These are phyloP conservation scores for Tanaodytes sp. DNA, from an alignment of 2,888 invertebrate species.

Conservation along the genomic window DNA sequence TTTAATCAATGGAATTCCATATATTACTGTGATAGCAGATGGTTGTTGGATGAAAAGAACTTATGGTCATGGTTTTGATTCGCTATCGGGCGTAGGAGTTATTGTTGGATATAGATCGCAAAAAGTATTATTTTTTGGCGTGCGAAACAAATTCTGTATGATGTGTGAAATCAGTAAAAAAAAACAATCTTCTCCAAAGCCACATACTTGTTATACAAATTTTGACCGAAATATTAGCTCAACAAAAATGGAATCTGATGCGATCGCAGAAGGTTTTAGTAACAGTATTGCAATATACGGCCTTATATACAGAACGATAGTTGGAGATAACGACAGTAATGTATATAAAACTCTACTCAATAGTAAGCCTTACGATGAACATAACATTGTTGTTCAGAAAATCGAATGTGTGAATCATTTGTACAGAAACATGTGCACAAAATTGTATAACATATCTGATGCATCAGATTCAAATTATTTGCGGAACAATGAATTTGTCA, in stretches of 20 bases:
- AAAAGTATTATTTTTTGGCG: conserved; percentile 58
- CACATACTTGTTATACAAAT: background rate
- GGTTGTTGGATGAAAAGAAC: conserved; percentile 55
- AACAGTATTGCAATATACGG: background rate
- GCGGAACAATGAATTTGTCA: too few relatives aligned
- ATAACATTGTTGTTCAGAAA: background rate
- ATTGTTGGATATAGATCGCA: conserved; percentile 53
- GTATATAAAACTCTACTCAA: background rate
- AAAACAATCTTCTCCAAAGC: background rate
- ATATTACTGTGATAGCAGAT: conserved; percentile 50
- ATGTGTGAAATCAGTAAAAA: background rate
- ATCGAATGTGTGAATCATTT: background rate
- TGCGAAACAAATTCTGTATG: conserved; percentile 60
- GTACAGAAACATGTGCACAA: background rate
- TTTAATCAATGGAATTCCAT: too few relatives aligned
- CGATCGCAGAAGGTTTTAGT: background rate
- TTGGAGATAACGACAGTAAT: background rate
- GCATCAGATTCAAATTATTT: too few relatives aligned
- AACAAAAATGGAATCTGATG: background rate
- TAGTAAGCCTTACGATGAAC: background rate
- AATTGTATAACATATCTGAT: too few relatives aligned
- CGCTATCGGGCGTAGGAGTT: conserved; percentile 46
- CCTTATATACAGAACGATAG: background rate
- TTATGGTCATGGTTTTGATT: conserved; percentile 50
- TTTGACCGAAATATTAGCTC: background rate